Conservation (phyloP, 2,797 vertebrate genomes). For the Eulemur coronatus region DNA sequence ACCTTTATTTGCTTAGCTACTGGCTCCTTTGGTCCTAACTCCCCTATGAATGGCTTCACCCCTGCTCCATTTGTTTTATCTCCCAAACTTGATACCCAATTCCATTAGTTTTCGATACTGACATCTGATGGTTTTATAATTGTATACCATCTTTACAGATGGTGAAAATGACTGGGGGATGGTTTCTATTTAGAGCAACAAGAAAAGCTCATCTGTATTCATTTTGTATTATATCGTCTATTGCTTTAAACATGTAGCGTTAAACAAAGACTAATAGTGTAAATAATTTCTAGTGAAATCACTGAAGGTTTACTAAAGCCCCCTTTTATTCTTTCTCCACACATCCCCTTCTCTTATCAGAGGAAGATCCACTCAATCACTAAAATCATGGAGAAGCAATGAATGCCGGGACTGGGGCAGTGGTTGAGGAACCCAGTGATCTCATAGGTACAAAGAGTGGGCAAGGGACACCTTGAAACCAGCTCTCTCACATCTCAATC, state of each 20-base stretch:
- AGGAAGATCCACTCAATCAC: background rate
- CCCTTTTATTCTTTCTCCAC: background rate
- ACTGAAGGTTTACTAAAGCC: background rate
- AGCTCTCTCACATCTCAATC: background rate
- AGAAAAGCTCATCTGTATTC: background rate
- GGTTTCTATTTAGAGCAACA: background rate
- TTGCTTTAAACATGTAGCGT: slow-evolving; percentile 19
- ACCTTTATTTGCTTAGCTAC: background rate
- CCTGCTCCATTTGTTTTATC: background rate
- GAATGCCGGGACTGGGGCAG: background rate
- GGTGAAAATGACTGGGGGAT: background rate
- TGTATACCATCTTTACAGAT: background rate
- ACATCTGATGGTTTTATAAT: background rate
- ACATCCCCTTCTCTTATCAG: background rate
- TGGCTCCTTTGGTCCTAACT: background rate
- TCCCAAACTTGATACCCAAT: background rate
- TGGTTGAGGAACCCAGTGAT: background rate
- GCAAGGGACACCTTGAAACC: background rate
- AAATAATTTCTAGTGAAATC: background rate
- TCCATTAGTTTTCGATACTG: background rate
- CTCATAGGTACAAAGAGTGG: background rate
- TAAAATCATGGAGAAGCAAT: background rate
- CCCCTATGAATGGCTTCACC: accelerated
- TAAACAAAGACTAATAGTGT: background rate
- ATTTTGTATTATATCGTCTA: background rate